Evolutionary conservation across 2,113 vertebrate genomes (phyloP), one percentile per base, ranked within the genome.

Genomic region (Megaptera novaeangliae): DNA sequence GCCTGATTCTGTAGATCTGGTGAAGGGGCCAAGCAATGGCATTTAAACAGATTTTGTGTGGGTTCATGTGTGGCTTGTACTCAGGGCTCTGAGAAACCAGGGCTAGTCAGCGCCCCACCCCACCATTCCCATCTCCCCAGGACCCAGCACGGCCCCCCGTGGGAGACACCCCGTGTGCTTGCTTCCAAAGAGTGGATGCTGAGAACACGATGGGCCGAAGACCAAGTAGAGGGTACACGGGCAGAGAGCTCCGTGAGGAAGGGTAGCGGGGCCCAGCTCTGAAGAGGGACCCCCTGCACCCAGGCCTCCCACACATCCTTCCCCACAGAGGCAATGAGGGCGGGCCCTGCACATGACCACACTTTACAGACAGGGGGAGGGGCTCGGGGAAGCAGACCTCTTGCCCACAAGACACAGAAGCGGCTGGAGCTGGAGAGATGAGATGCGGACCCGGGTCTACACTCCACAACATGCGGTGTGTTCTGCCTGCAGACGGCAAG

Each of bases 131-230:
- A 4, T 14, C 29, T 14, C 34, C 34, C 57, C 29, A 11, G 88
- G 57, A 21, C 13, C 59, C 20, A n/a, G 46, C 39, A 57, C 0
- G 4, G 61, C 2, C 71, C 57, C 3, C 8, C 3, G 1, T 2
- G 6, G 2, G 1, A 29, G 34, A 34, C 5, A 5, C 13, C 11
- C 17, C 4, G 5, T 0, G 1, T 1, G 4, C 29, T 4, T 21
- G 31, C n/a, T 81, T 44, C 34, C 5, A 0, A 25, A 36, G 39
- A 6, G 2, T 1, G n/a, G 20, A 13, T 0, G 10, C 11, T 5
- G 64, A 27, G 31, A 71, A 17, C 3, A 20, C 44, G 1, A 3
- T 9, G 10, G 49, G 46, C 2, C 1, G 0, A 69, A 20, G 23
- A 13, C 10, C 2, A 34, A 6, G 14, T 14, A 4, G 10, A 46